Evolutionary conservation across 2,797 vertebrate species (phyloP), one percentile per base, ranked within the genome.

Genomic region (Nothura maculosa): DNA sequence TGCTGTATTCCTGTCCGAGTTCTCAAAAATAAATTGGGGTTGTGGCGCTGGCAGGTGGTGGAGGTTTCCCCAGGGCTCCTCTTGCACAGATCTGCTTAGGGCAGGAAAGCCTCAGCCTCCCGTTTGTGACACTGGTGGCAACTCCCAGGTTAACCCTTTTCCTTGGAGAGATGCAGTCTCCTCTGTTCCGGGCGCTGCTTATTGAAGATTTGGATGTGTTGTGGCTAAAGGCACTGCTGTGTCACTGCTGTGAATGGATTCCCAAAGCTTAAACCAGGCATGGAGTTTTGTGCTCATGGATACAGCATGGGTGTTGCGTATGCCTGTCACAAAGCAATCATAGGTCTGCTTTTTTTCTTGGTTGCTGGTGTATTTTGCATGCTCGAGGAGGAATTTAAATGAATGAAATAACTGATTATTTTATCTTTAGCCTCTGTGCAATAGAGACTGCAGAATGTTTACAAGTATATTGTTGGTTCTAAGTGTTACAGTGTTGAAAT

Each of bases 1-100:
- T 4, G 1, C 48, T 73, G 11, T 28, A 0, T 77, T 76, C 14
- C 4, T 61, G 5, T 50, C 2, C 5, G 1, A 40, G 22, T 52
- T 78, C 12, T 73, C 6, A 6, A 16, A 69, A 70, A 10, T 50
- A n/a, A 57, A 57, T 38, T 19, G 60, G 21, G 57, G 12, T 30
- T 52, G 38, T 67, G 50, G 32, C 42, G 3, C 2, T 74, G 6
- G 38, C 5, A 52, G 32, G 30, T 48, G 11, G 63, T 64, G 24
- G 24, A 48, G 32, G 25, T 30, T n/a, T 6, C 58, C 13, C 27
- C 32, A 0, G 28, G 48, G 45, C n/a, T 72, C 2, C 1, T 57
- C n/a, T 55, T 74, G 6, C 15, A 21, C 28, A 64, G 17, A 32
- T 60, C 20, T 57, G 18, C 13, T 57, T 48, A 7, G 3, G 80